phyloP scores from a whole-genome alignment of 1,140 invertebrate species.

The Aphis craccivora region DNA sequence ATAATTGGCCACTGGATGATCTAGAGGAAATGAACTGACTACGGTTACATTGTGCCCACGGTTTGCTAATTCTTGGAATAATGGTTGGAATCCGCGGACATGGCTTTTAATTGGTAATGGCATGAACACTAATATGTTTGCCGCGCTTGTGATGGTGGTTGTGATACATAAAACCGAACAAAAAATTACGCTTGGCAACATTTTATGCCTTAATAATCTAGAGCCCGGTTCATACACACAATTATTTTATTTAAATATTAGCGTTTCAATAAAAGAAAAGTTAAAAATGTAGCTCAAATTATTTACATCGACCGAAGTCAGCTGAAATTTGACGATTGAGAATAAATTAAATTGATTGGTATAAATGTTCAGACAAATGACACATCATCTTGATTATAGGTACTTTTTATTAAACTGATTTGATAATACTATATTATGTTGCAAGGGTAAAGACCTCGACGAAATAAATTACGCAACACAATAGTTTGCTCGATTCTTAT shows the following conservation, averaged over 20 bases:
- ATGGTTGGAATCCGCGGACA: constrained; percentile 62
- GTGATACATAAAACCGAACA: background rate
- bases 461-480: background rate
- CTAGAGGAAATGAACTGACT: constrained; percentile 57
- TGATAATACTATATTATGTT: background rate
- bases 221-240: background rate
- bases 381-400: background rate
- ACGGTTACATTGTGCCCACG: constrained; percentile 64
- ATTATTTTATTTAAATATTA: background rate
- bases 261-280: background rate
- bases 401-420: background rate
- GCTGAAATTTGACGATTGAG: background rate
- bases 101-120: constrained; percentile 63
- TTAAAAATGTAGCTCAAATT: background rate
- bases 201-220: background rate
- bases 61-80: constrained; percentile 62
- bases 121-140: constrained; percentile 62
- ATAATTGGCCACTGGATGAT: background rate
- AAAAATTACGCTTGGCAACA: background rate
- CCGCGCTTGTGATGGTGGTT: background rate
- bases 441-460: background rate
- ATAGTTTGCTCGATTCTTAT: background rate
- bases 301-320: background rate
- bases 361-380: background rate
- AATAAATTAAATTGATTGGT: background rate